Conservation (phyloP, 2,888 invertebrate species). For the Agrotis puta region DNA sequence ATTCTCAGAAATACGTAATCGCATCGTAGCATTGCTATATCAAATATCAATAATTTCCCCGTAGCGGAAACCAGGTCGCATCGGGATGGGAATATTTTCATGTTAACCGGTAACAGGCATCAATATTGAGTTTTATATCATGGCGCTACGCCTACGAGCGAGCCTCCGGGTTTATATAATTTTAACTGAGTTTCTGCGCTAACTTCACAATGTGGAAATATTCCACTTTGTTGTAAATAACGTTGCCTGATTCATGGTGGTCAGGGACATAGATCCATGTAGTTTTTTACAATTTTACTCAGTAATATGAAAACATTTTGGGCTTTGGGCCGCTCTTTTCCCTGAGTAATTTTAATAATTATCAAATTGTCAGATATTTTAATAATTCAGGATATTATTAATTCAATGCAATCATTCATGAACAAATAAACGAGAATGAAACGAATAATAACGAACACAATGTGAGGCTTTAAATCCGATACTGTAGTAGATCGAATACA, state of each 20-base stretch:
- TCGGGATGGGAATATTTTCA: slow-evolving; percentile 56
- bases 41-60: slow-evolving; percentile 57
- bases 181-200: slow-evolving; percentile 22
- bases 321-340: not conserved
- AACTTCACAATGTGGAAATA: slow-evolving; percentile 20
- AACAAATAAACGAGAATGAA: not conserved
- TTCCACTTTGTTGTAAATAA: not conserved
- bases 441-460: not conserved
- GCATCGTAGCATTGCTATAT: slow-evolving; percentile 47
- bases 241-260: too few relatives aligned
- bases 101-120: slow-evolving; percentile 34
- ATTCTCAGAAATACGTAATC: slow-evolving; percentile 27
- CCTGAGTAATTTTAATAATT: not conserved
- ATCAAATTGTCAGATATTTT: not conserved
- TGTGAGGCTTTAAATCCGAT: not conserved
- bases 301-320: too few relatives aligned
- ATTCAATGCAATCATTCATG: not conserved
- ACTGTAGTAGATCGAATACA: not conserved
- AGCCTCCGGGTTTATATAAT: slow-evolving; percentile 20
- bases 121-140: slow-evolving; percentile 59
- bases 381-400: not conserved
- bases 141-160: slow-evolving; percentile 6
- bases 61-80: slow-evolving; percentile 51
- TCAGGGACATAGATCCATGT: too few relatives aligned
- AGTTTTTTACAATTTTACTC: not conserved